These are phyloP conservation scores for Eupeodes corollae DNA, from an alignment of 1,140 invertebrate genomes.

Conservation along the genomic window DNA sequence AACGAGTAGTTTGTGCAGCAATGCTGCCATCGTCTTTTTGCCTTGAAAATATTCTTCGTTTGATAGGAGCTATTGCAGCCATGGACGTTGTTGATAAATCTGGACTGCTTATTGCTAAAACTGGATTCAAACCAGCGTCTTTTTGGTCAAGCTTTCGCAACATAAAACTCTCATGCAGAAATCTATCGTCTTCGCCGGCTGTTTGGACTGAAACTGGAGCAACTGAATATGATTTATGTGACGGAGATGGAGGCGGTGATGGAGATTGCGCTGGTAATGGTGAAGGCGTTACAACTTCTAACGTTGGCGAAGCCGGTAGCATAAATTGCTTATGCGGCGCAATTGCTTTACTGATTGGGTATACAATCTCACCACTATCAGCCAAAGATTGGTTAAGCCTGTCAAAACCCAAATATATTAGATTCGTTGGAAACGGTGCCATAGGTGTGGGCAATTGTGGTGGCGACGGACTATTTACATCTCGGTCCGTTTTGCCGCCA, in stretches of 20 bases:
- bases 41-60: too few species aligned
- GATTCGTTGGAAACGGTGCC: constrained; percentile 30
- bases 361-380: constrained; percentile 3
- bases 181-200: too few species aligned
- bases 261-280: constrained; percentile 12
- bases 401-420: constrained; percentile 30
- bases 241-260: background rate
- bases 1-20: too few species aligned
- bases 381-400: constrained; percentile 17
- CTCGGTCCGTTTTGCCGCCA: background rate
- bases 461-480: constrained; percentile 26
- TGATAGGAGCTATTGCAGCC: too few species aligned
- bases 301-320: constrained; percentile 11
- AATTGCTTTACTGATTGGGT: background rate
- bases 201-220: too few species aligned
- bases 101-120: too few species aligned
- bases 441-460: constrained; percentile 33
- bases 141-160: too few species aligned
- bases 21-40: too few species aligned
- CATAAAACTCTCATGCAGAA: too few species aligned
- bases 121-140: too few species aligned
- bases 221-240: too few species aligned
- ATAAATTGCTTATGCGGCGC: constrained; percentile 1
- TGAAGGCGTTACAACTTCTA: background rate
- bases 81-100: too few species aligned